Percentiles rank a stretch among this genome's conserved stretches.
Conservation (phyloP, 2,113 vertebrate genomes). For the Hippocampus guttulatus region DNA sequence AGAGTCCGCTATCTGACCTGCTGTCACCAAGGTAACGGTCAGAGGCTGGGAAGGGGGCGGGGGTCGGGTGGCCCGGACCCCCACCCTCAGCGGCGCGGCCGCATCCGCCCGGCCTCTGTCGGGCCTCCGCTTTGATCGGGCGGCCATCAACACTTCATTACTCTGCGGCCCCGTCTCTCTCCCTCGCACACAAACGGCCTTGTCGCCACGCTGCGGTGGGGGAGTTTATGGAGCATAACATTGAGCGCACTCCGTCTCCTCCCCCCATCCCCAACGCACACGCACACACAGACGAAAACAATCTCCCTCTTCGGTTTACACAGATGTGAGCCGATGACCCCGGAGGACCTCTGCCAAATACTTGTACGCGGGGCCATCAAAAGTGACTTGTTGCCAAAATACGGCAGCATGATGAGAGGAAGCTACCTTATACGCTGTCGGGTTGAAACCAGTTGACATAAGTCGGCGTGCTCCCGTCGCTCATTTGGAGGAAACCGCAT, state of each 20-base stretch:
- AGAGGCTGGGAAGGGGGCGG: constrained; percentile 5
- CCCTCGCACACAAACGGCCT: constrained; percentile 60
- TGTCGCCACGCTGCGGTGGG: constrained; percentile 36
- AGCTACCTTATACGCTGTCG: neutral
- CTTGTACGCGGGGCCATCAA: constrained; percentile 24
- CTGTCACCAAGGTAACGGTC: constrained; percentile 36
- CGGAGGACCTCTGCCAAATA: constrained; percentile 27
- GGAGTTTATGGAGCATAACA: constrained; percentile 26
- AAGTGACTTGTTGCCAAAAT: constrained; percentile 20
- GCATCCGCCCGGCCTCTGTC: constrained; percentile 61
- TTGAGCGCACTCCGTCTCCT: constrained; percentile 3
- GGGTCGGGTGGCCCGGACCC: constrained; percentile 28
- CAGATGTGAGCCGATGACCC: constrained; percentile 51
- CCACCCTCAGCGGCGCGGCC: constrained; percentile 54
- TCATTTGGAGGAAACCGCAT: neutral
- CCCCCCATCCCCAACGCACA: constrained; percentile 8
- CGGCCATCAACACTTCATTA: constrained; percentile 71
- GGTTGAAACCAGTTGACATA: neutral
- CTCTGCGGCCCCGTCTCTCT: constrained; percentile 42
- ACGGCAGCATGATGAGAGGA: constrained; percentile 14
- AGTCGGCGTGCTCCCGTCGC: neutral
- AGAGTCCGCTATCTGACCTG: constrained; percentile 29
- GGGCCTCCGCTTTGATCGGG: constrained; percentile 61
- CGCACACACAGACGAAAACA: constrained; percentile 17
- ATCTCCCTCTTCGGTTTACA: constrained; percentile 36